phyloP scores from a whole-genome alignment of 2,888 invertebrate species.

The Merodon equestris region DNA sequence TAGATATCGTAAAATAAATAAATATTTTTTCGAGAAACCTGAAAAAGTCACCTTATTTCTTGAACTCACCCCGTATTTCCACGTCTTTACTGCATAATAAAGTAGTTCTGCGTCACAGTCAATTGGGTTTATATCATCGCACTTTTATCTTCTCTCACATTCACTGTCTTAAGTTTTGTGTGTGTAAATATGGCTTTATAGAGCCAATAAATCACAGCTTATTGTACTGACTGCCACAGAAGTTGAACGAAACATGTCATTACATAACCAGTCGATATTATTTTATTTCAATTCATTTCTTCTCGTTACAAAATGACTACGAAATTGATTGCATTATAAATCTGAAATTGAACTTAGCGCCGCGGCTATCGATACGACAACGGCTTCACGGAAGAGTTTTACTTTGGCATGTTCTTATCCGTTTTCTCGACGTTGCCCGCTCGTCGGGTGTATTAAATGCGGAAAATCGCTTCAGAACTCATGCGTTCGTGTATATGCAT shows the following conservation, averaged over 20 bases:
- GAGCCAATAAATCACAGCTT: constrained; percentile 56
- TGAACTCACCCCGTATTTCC: too few species aligned
- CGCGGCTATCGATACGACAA: constrained; percentile 1
- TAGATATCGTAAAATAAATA: too few species aligned
- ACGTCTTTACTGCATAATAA: too few species aligned
- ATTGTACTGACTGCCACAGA: constrained; percentile 54
- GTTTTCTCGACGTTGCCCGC: constrained; percentile 40
- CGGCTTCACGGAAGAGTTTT: constrained; percentile 59
- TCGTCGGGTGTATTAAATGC: constrained; percentile 60
- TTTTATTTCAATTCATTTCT: constrained; percentile 26
- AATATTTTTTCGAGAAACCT: too few species aligned
- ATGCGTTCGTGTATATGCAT: constrained; percentile 13
- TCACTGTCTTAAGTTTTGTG: constrained; percentile 33
- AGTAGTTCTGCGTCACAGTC: too few species aligned
- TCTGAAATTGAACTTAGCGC: constrained; percentile 39
- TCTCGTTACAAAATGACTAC: neutral
- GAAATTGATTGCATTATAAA: neutral
- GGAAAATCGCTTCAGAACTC: constrained; percentile 62
- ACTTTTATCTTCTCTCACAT: constrained; percentile 51
- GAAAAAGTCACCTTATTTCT: too few species aligned
- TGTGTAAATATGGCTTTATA: constrained; percentile 37
- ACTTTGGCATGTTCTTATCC: constrained; percentile 66
- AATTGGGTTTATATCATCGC: neutral
- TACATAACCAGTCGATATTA: constrained; percentile 56
- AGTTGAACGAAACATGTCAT: constrained; percentile 56